Evolutionary conservation across 2,113 vertebrate genomes (phyloP), one percentile per base, ranked within the genome.

Genomic region (Eupsittula cactorum): DNA sequence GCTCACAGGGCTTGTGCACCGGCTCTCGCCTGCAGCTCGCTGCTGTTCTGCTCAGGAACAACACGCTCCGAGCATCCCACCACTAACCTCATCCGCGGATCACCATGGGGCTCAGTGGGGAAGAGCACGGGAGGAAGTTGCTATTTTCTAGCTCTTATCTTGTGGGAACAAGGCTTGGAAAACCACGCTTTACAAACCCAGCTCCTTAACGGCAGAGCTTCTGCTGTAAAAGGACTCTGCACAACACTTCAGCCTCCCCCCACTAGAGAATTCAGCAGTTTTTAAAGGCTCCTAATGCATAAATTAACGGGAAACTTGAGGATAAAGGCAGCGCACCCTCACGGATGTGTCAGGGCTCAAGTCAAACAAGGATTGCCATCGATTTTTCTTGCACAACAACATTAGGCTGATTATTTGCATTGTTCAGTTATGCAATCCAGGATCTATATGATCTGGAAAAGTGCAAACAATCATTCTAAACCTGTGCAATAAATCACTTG

Each of bases 401-500:
- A 86, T 86, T 25, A 42, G 42, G 19, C 4, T 37, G 33, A 69
- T 84, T 33, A 68, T 88, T 81, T 64, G 16, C 62, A 37, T 52
- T 68, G 23, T 64, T 82, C 57, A 35, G 83, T 86, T 93, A 96
- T 50, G 80, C 82, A 93, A 71, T 55, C 47, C 63, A 53, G 24
- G n/a, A 60, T 55, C 41, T 52, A 53, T 63, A 59, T 2, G 3
- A 42, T 77, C 59, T 6, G 47, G 39, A 57, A 83, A 95, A 63
- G 78, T 93, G 64, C 47, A 79, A 88, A 82, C 17, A 67, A 74
- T 42, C 24, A 35, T 79, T 52, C 67, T 25, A 86, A 92, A 90
- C 64, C 75, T 24, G 21, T 64, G 75, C 46, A 80, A 85, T 82
- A 83, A 91, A 95, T 95, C 75, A 88, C 77, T 80, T 94, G 70